Conservation (phyloP, 30 jellyfish, hydroid and myxozoan species). For the Calvadosia cruxmelitensis region DNA sequence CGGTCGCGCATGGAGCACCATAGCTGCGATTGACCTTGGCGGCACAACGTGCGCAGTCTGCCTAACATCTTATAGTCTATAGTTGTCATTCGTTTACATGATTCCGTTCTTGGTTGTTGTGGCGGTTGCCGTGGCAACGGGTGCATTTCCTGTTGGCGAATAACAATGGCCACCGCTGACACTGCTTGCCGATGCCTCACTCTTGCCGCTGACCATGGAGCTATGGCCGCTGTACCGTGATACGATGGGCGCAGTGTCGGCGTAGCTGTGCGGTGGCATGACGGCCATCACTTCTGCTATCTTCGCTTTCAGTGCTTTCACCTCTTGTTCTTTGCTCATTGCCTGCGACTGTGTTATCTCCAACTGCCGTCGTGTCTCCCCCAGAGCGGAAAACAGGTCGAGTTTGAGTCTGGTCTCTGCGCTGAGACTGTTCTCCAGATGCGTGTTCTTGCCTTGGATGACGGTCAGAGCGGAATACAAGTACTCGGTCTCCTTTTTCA, state of each 20-base stretch:
- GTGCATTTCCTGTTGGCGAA: neutral
- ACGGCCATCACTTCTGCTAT: constrained; percentile 99
- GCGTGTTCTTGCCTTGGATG: constrained; percentile 94
- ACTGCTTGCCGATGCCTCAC: neutral
- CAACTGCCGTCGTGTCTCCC: constrained; percentile 95
- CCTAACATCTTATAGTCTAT: too few relatives aligned
- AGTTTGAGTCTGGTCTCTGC: constrained; percentile 91
- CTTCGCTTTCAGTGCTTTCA: constrained; percentile 60
- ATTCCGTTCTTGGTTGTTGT: neutral
- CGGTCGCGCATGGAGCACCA: too few relatives aligned
- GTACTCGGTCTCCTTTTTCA: constrained; percentile 84
- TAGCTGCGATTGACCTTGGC: too few relatives aligned
- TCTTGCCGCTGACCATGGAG: neutral
- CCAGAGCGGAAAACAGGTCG: constrained; percentile 95
- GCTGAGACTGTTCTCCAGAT: constrained; percentile 94
- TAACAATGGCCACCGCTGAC: neutral
- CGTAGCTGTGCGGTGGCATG: constrained; percentile 82
- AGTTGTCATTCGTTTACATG: too few relatives aligned
- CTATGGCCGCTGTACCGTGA: neutral
- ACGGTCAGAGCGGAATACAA: constrained; percentile 81
- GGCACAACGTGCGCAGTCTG: too few relatives aligned
- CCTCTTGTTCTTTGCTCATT: constrained; percentile 68
- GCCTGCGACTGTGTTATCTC: constrained; percentile 75
- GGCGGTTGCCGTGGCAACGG: neutral
- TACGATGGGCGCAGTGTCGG: constrained; percentile 33